Conservation (phyloP, 2,797 vertebrate genomes). For the Alfaro cultratus region DNA sequence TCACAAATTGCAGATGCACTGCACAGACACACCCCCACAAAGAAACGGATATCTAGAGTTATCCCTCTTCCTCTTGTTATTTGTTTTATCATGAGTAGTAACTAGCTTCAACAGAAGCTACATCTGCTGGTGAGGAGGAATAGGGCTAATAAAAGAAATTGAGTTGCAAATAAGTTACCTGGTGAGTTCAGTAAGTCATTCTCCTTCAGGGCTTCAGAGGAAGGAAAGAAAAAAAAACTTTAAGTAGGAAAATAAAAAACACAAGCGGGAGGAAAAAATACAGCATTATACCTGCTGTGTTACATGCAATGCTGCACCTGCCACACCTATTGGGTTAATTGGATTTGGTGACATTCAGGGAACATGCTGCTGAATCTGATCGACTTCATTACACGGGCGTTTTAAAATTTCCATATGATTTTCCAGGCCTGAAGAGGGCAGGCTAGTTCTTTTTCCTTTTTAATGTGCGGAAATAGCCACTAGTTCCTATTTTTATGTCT, state of each 20-base stretch:
- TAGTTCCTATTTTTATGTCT: conserved; percentile 10
- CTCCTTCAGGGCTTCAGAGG: conserved; percentile 49
- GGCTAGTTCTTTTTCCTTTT: conserved; percentile 53
- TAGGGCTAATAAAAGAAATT: conserved; percentile 74
- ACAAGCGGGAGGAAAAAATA: not conserved
- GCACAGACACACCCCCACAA: conserved; percentile 16
- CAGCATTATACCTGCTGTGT: conserved; percentile 41
- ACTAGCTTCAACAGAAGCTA: conserved; percentile 59
- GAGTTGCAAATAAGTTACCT: conserved; percentile 78
- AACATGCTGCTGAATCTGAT: conserved; percentile 28
- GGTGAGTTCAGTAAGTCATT: conserved; percentile 64
- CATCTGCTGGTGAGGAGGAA: conserved; percentile 60
- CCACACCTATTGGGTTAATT: conserved; percentile 71
- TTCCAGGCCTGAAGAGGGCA: conserved; percentile 87
- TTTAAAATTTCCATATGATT: conserved; percentile 63
- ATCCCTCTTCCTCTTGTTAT: conserved; percentile 22
- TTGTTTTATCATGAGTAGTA: conserved; percentile 43
- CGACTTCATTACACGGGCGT: conserved; percentile 10
- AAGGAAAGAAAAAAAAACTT: conserved; percentile 19
- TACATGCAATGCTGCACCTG: conserved; percentile 46
- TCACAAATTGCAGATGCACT: conserved; percentile 52
- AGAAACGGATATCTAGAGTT: conserved; percentile 26
- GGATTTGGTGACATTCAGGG: conserved; percentile 57
- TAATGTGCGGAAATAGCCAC: not conserved
- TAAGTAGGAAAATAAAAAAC: conserved; percentile 10